phyloP scores from a whole-genome alignment of 2,797 vertebrate species.

The Eleutherodactylus coqui region DNA sequence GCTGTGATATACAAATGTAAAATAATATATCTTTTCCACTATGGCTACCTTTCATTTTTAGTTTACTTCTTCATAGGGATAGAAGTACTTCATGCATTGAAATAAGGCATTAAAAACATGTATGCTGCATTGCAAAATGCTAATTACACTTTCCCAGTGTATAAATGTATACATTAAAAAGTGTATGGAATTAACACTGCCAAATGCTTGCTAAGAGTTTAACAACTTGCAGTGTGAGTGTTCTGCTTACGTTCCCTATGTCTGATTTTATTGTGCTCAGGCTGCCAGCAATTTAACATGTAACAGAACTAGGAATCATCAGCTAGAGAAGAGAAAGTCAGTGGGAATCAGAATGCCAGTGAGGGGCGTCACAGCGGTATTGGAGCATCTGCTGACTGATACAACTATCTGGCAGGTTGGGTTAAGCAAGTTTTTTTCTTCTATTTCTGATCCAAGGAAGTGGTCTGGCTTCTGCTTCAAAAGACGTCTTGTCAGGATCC shows the following conservation, averaged over 20 bases:
- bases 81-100: background rate
- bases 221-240: background rate
- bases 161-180: background rate
- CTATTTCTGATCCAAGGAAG: constrained; percentile 33
- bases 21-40: background rate
- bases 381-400: constrained; percentile 48
- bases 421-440: constrained; percentile 26
- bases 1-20: background rate
- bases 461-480: constrained; percentile 33
- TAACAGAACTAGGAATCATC: background rate
- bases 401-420: constrained; percentile 26
- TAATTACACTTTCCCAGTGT: background rate
- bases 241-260: background rate
- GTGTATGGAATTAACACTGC: background rate
- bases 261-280: background rate
- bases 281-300: background rate
- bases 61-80: background rate
- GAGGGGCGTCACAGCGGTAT: constrained; percentile 2
- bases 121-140: background rate
- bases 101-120: background rate
- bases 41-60: background rate
- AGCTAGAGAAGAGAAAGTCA: background rate
- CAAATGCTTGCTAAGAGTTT: background rate
- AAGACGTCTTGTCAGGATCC: constrained; percentile 52
- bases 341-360: background rate